Evolutionary conservation across 2,113 vertebrate species (phyloP).

Genomic region (Nansenia antarctica): DNA sequence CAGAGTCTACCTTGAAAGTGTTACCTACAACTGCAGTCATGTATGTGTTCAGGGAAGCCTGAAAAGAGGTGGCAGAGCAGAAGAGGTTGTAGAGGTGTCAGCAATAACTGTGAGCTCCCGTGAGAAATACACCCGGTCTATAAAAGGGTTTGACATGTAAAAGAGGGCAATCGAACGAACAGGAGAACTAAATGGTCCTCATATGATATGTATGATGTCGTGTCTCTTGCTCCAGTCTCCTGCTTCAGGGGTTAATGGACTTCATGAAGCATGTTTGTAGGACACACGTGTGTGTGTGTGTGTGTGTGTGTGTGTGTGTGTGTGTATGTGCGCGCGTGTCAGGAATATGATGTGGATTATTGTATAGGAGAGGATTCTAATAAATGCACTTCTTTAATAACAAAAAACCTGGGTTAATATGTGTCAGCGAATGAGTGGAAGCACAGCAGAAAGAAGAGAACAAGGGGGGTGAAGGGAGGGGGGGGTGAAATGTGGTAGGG

Average conservation of each 20-base stretch:
- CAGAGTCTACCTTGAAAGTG: no score
- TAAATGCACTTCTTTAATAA: not conserved
- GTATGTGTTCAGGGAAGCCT: not conserved
- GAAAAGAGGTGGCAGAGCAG: not conserved
- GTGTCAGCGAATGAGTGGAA: not conserved
- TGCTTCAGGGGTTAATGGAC: constrained; percentile 39
- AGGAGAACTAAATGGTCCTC: constrained; percentile 29
- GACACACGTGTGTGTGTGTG: no score
- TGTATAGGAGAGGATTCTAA: not conserved
- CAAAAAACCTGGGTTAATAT: not conserved
- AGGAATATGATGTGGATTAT: not conserved
- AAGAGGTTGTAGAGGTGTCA: not conserved
- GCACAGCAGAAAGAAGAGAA: not conserved
- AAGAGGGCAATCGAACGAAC: not conserved
- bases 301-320: no score
- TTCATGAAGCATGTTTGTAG: constrained; percentile 11
- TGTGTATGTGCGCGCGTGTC: no score
- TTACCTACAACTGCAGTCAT: not conserved
- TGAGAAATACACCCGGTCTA: not conserved
- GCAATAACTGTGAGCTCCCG: not conserved
- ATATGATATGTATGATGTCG: constrained; percentile 37
- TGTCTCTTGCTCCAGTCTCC: not conserved
- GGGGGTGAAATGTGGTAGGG: not conserved
- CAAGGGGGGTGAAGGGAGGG: not conserved
- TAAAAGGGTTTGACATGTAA: not conserved